These are phyloP conservation scores for Notarius lentiginosus DNA, from an alignment of 2,113 vertebrate genomes.

Conservation along the genomic window DNA sequence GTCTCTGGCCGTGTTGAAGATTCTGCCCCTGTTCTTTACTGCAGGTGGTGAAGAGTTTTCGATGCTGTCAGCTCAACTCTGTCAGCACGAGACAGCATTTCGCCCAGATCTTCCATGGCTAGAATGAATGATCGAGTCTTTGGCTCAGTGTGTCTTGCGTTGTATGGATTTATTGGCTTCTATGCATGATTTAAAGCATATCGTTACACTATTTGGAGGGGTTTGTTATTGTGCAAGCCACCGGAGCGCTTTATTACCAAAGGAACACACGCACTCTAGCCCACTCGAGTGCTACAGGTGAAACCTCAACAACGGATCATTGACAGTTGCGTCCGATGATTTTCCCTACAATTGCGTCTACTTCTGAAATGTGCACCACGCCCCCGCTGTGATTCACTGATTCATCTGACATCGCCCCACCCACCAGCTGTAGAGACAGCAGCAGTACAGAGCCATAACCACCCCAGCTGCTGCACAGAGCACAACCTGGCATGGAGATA, in stretches of 20 bases:
- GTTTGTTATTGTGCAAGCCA: background rate
- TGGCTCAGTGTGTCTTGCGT: background rate
- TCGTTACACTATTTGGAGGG: background rate
- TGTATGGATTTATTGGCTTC: background rate
- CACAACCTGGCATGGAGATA: conserved; percentile 41
- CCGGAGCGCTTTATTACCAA: background rate
- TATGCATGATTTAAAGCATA: background rate
- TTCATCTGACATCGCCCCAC: conserved; percentile 17
- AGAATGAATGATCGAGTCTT: background rate
- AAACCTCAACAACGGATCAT: background rate
- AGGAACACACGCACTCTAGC: background rate
- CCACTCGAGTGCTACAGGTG: background rate
- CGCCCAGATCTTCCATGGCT: background rate
- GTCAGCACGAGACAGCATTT: background rate
- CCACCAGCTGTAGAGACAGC: conserved; percentile 23
- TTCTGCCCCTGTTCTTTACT: background rate
- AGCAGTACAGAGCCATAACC: conserved; percentile 35
- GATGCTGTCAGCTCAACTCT: background rate
- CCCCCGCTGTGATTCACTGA: conserved; percentile 19
- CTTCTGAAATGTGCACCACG: conserved; percentile 15
- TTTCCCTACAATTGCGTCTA: conserved; percentile 3
- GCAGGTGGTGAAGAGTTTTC: background rate
- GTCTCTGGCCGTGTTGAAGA: background rate
- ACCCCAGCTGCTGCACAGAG: conserved; percentile 39
- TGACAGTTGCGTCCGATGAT: background rate